Percentiles rank a stretch among this genome's conserved stretches.
Conservation (phyloP, 2,888 invertebrate species). For the Aporophyla lueneburgensis region DNA sequence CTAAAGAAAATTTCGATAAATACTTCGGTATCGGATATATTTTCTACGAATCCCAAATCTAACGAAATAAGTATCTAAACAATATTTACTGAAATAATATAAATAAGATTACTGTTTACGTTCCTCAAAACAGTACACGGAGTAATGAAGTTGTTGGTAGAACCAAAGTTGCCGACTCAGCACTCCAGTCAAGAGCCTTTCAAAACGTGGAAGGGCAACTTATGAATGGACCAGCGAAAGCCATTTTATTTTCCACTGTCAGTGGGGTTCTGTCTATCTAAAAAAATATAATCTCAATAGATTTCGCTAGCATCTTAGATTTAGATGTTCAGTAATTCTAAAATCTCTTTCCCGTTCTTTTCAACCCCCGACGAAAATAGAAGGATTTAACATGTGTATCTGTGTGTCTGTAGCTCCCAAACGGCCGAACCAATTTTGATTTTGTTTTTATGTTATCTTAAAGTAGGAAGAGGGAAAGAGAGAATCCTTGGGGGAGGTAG, state of each 20-base stretch:
- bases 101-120: not conserved
- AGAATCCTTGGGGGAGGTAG: too few relatives aligned
- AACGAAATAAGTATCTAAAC: not conserved
- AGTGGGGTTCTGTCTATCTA: not conserved
- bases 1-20: not conserved
- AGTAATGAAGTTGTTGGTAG: conserved; percentile 27
- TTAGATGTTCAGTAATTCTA: not conserved
- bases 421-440: too few relatives aligned
- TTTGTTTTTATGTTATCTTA: too few relatives aligned
- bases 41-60: not conserved
- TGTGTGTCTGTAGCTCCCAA: too few relatives aligned
- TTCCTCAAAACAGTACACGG: not conserved
- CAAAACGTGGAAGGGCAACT: not conserved
- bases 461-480: too few relatives aligned
- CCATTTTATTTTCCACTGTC: conserved; percentile 3
- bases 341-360: not conserved
- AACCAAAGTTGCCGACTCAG: conserved; percentile 16
- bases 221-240: conserved; percentile 5
- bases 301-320: not conserved
- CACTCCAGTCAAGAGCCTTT: conserved; percentile 21
- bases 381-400: too few relatives aligned
- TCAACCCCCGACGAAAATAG: too few relatives aligned
- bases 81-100: not conserved
- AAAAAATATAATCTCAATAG: not conserved
- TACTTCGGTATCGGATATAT: not conserved